These are phyloP conservation scores for Hyphantria cunea DNA, from an alignment of 1,140 invertebrate species.

Conservation along the genomic window DNA sequence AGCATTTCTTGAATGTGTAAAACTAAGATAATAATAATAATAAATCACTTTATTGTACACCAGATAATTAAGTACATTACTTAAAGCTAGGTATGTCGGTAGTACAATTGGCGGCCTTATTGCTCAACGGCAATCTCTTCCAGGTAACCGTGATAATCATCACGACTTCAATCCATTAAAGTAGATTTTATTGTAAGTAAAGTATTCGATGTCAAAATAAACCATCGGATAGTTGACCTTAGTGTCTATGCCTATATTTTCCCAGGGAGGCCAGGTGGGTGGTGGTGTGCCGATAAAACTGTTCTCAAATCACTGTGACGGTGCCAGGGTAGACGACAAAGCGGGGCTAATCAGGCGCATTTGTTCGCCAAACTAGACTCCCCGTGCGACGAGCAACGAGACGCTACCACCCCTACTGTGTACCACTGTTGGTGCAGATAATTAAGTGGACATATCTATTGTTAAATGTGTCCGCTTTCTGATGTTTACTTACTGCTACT, in stretches of 20 bases:
- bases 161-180: too few relatives aligned
- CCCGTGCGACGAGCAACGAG: constrained; percentile 17
- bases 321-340: constrained; percentile 47
- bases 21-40: too few relatives aligned
- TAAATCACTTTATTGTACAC: too few relatives aligned
- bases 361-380: constrained; percentile 61
- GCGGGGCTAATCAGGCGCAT: constrained; percentile 69
- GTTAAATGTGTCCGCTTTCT: constrained; percentile 28
- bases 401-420: constrained; percentile 17
- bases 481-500: background rate
- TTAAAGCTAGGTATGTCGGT: too few relatives aligned
- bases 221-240: background rate
- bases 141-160: too few relatives aligned
- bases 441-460: constrained; percentile 55
- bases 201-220: background rate
- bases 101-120: too few relatives aligned
- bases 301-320: constrained; percentile 35
- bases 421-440: constrained; percentile 52
- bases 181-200: too few relatives aligned
- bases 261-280: background rate
- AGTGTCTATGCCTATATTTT: constrained; percentile 4
- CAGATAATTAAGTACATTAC: too few relatives aligned
- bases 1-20: too few relatives aligned
- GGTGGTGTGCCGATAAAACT: constrained; percentile 31
- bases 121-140: too few relatives aligned